Percentiles rank a stretch among this genome's conserved stretches.
Evolutionary conservation across 2,797 vertebrate genomes (phyloP).

Genomic region (Poeciliopsis gracilis): DNA sequence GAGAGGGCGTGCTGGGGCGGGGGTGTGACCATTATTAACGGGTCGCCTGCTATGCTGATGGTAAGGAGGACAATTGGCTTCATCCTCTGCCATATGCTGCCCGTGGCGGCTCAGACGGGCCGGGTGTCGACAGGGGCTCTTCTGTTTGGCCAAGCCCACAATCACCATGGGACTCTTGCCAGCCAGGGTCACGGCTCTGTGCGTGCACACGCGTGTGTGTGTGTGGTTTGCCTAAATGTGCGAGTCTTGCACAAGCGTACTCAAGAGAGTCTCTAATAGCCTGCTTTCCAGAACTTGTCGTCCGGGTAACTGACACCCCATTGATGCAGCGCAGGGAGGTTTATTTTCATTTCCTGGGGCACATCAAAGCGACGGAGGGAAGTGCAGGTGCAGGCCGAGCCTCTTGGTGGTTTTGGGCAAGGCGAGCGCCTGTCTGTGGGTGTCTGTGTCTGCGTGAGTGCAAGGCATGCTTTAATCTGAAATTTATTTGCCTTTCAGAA

Average conservation of each 20-base stretch:
- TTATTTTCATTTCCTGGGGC: constrained; percentile 82
- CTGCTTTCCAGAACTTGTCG: constrained; percentile 78
- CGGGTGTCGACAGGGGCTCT: constrained; percentile 80
- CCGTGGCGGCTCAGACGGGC: constrained; percentile 80
- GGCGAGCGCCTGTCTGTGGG: constrained; percentile 62
- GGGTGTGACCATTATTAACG: constrained; percentile 88
- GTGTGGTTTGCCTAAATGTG: constrained; percentile 26
- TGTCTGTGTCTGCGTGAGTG: constrained; percentile 38
- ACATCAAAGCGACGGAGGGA: constrained; percentile 76
- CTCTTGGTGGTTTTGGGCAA: constrained; percentile 63
- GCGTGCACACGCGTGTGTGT: constrained; percentile 31
- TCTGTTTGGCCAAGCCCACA: constrained; percentile 81
- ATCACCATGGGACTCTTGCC: constrained; percentile 83
- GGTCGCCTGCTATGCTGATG: constrained; percentile 80
- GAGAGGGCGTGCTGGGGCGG: constrained; percentile 75
- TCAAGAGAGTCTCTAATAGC: constrained; percentile 77
- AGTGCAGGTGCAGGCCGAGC: constrained; percentile 81
- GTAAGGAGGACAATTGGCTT: constrained; percentile 87
- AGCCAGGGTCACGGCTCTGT: constrained; percentile 72
- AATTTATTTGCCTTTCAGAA: constrained; percentile 30
- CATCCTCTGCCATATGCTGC: constrained; percentile 85
- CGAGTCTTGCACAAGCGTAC: constrained; percentile 61
- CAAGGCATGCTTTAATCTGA: constrained; percentile 8
- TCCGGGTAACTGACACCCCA: constrained; percentile 82
- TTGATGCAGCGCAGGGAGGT: constrained; percentile 81